Percentiles rank a stretch among this genome's conserved stretches.
These are phyloP conservation scores for Leptopilina myrica DNA, from an alignment of 2,888 invertebrate genomes.

Conservation along the genomic window DNA sequence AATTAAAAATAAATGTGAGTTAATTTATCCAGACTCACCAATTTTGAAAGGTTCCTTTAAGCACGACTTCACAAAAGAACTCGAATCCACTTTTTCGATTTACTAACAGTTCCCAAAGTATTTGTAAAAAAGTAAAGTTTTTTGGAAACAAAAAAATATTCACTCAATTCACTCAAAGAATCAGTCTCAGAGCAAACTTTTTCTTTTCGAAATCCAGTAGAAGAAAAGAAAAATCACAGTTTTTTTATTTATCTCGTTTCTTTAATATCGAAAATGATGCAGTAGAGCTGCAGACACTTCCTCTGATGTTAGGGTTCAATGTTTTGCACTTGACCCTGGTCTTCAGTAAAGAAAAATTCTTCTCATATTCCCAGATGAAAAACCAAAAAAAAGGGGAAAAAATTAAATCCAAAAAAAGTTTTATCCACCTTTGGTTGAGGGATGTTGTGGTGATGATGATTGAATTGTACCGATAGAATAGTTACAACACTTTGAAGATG, in stretches of 20 bases:
- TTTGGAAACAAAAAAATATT: slow-evolving; percentile 21
- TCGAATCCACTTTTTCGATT: slow-evolving; percentile 69
- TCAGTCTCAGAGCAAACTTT: background rate
- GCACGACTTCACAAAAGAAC: slow-evolving; percentile 61
- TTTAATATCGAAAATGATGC: background rate
- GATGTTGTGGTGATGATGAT: slow-evolving; percentile 9
- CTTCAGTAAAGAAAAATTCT: background rate
- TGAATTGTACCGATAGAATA: background rate
- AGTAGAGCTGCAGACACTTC: slow-evolving; percentile 10
- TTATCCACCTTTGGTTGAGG: slow-evolving; percentile 7
- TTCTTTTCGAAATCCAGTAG: too few relatives aligned
- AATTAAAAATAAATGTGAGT: background rate
- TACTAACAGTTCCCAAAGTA: background rate
- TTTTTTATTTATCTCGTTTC: background rate
- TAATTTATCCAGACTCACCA: slow-evolving; percentile 67
- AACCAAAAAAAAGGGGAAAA: background rate
- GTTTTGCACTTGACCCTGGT: slow-evolving; percentile 4
- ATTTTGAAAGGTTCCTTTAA: slow-evolving; percentile 71
- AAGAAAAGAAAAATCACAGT: slow-evolving; percentile 18
- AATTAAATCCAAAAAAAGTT: background rate
- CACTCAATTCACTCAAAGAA: slow-evolving; percentile 21
- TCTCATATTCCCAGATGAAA: slow-evolving; percentile 12
- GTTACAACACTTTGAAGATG: slow-evolving; percentile 1
- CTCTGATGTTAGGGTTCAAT: background rate
- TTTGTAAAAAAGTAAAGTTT: too few relatives aligned